Base-by-base conservation (phyloP, 1,140 invertebrate genomes). In the Achatina immaculata region DNA sequence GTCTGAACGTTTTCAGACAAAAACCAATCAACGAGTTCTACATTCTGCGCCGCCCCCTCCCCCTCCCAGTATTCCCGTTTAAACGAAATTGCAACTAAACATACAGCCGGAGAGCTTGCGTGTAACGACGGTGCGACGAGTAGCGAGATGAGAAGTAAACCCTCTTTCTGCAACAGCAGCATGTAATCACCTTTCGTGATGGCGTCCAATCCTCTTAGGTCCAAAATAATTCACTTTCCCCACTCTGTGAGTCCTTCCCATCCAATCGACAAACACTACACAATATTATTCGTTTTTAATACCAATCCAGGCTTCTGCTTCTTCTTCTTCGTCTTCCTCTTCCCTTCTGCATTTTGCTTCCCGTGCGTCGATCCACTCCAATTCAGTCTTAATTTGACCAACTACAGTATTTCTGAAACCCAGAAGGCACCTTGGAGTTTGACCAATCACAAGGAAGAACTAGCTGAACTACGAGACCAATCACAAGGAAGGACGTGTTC, bases 181-280 rank as follows among this genome's bases (percentile, higher is more conserved):
- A 51, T 42, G 43, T 51, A 51, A 73, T 51, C 71, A 73, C 71
- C 71, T 51, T 34, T n/a, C 24, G 42, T 48, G 71, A 11, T 42
- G 16, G n/a, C 40, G 71, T 45, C 21, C 45, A 73, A 73, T 73
- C 71, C 71, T 73, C 71, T 73, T 73, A 73, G 21, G 43, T 1
- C 11, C 28, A 40, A 28, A 73, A 42, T 73, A 43, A 73, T 73
- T 73, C 71, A 73, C 48, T 51, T 73, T 34, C n/a, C 71, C 38
- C 68, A 19, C 68, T 69, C 19, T 28, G 21, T 28, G 42, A 42
- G 68, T 21, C 9, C 28, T 31, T 62, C 58, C n/a, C 68, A 69
- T 69, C 68, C 68, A 69, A 69, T 42, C 43, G 43, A 34, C 71
- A 73, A 48, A 73, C 43, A 73, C 16, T 51, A 43, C 72, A 48